Conservation (phyloP, 2,797 vertebrate genomes). For the Microctenopoma stevenorrisi region DNA sequence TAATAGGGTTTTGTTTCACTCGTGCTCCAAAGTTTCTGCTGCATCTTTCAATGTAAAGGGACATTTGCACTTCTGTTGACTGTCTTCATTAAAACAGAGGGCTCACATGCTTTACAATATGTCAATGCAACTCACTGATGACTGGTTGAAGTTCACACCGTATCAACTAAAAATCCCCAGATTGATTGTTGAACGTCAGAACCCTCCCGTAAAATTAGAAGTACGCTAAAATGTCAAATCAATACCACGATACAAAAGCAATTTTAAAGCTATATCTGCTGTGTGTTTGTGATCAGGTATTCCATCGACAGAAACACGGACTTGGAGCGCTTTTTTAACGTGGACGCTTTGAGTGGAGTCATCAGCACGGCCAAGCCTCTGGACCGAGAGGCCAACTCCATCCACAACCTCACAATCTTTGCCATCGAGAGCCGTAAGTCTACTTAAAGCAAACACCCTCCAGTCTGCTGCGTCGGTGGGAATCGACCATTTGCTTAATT, state of each 20-base stretch:
- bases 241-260: slow-evolving; percentile 40
- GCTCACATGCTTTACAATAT: background rate
- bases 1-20: slow-evolving; percentile 48
- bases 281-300: slow-evolving; percentile 83
- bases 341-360: slow-evolving; percentile 92
- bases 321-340: slow-evolving; percentile 96
- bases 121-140: slow-evolving; percentile 3
- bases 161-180: background rate
- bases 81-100: background rate
- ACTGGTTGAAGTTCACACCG: slow-evolving; percentile 10
- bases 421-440: slow-evolving; percentile 96
- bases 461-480: background rate
- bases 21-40: background rate
- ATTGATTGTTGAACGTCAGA: slow-evolving; percentile 22
- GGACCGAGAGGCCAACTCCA: slow-evolving; percentile 92
- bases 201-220: slow-evolving; percentile 26
- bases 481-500: background rate
- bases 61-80: background rate
- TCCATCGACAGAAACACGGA: slow-evolving; percentile 98
- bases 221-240: slow-evolving; percentile 55
- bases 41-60: slow-evolving; percentile 9
- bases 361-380: slow-evolving; percentile 94
- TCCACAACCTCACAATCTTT: slow-evolving; percentile 96
- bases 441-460: background rate
- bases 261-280: slow-evolving; percentile 22